phyloP scores from a whole-genome alignment of 2,113 vertebrate species.

The Drymodes brunneopygia region DNA sequence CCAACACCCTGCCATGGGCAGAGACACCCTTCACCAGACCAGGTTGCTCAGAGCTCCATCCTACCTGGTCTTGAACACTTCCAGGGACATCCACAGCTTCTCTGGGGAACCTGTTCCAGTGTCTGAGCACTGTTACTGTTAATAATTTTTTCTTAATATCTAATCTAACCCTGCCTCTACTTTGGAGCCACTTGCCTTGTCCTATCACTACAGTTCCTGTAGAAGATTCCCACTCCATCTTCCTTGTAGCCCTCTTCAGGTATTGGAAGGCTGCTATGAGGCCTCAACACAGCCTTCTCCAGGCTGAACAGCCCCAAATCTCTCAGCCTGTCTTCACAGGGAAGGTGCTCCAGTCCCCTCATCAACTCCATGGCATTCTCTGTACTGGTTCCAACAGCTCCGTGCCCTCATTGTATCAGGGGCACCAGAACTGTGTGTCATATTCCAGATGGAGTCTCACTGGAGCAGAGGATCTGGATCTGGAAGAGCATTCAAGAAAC shows the following conservation, averaged over 20 bases:
- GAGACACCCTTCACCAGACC: neutral
- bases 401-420: neutral
- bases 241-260: neutral
- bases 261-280: neutral
- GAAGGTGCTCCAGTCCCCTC: neutral
- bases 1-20: neutral
- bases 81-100: neutral
- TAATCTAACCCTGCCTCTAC: neutral
- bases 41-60: neutral
- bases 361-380: neutral
- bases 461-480: neutral
- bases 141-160: neutral
- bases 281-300: neutral
- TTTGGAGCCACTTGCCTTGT: neutral
- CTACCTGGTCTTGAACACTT: neutral
- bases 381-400: neutral
- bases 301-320: neutral
- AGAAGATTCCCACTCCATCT: neutral
- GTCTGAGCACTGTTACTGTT: neutral
- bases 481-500: neutral
- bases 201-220: neutral
- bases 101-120: neutral
- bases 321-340: neutral
- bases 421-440: accelerated
- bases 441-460: neutral